phyloP scores from a whole-genome alignment of 2,113 vertebrate genomes.

The Xenopus tropicalis region UCB_Xtro_10.0 CM004447.2:54284501-54285000 shows the following conservation, averaged over 20 bases:
- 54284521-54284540: slow-evolving; percentile 37
- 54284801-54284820: slow-evolving; percentile 48
- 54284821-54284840: slow-evolving; percentile 39
- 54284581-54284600: slow-evolving; percentile 30
- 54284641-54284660: slow-evolving; percentile 42
- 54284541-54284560: slow-evolving; percentile 6
- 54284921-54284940: not conserved
- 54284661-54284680: slow-evolving; percentile 40
- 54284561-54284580: slow-evolving; percentile 17
- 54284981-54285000: too few relatives aligned
- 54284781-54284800: slow-evolving; percentile 49
- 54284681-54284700: slow-evolving; percentile 46
- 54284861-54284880: slow-evolving; percentile 28
- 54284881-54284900: slow-evolving; percentile 24
- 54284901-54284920: slow-evolving; percentile 18
- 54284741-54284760: slow-evolving; percentile 48
- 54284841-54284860: slow-evolving; percentile 35
- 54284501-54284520: slow-evolving; percentile 46
- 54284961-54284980: not conserved
- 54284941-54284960: too few relatives aligned
- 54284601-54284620: slow-evolving; percentile 40
- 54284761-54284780: slow-evolving; percentile 30
- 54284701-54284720: slow-evolving; percentile 54
- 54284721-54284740: slow-evolving; percentile 45
- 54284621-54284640: slow-evolving; percentile 40